These are phyloP conservation scores for Polydrusus pterygomalis DNA, from an alignment of 2,888 invertebrate genomes.

Conservation along the genomic window DNA sequence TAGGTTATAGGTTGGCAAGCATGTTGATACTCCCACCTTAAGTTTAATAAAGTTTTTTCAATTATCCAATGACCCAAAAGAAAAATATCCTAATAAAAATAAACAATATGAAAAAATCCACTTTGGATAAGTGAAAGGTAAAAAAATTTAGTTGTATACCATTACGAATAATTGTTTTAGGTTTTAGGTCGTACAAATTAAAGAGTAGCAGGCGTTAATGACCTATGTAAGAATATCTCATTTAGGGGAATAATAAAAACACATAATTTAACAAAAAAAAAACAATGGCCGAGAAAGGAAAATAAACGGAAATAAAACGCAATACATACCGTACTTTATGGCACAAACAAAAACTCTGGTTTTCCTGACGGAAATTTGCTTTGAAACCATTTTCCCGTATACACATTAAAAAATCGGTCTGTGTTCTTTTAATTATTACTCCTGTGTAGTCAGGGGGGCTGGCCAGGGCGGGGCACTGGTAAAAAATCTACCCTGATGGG, in stretches of 20 bases:
- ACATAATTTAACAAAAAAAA: background rate
- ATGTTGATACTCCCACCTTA: too few species aligned
- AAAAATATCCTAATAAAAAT: background rate
- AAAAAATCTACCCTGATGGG: too few species aligned
- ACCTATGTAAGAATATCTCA: background rate
- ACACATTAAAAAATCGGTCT: too few species aligned
- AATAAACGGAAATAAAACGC: background rate
- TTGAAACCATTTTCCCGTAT: too few species aligned
- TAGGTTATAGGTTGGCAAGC: too few species aligned
- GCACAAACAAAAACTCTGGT: too few species aligned
- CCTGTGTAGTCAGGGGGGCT: too few species aligned
- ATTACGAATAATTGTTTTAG: constrained; percentile 7
- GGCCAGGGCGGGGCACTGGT: too few species aligned
- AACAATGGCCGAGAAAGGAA: background rate
- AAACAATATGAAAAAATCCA: background rate
- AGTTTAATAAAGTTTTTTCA: too few species aligned
- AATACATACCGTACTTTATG: too few species aligned
- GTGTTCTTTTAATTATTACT: too few species aligned
- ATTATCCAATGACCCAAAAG: background rate
- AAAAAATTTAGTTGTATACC: background rate
- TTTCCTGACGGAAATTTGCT: too few species aligned
- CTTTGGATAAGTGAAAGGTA: background rate
- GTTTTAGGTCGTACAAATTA: background rate
- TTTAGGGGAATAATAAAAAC: background rate
- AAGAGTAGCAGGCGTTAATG: background rate